Percentiles rank a stretch among this genome's conserved stretches.
These are phyloP conservation scores for Hanleya hanleyi DNA, from an alignment of 2,888 invertebrate species.

Conservation along the genomic window DNA sequence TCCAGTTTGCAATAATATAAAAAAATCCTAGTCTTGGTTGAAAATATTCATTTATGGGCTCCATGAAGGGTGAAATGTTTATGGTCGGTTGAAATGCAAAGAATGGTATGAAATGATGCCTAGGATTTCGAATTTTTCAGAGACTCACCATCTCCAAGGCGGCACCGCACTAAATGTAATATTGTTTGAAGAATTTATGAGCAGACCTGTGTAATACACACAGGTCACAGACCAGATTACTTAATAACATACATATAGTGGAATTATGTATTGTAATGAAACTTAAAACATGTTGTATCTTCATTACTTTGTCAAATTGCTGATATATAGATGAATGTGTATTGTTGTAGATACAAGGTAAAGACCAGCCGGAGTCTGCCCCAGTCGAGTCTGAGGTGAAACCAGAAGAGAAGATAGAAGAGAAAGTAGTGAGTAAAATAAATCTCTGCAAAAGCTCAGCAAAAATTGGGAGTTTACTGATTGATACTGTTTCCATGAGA, in stretches of 20 bases:
- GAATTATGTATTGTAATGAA: background rate
- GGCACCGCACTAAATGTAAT: background rate
- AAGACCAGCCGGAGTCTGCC: slow-evolving; percentile 42
- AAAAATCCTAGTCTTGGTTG: no score
- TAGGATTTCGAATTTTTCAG: background rate
- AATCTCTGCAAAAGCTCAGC: no score
- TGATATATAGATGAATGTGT: background rate
- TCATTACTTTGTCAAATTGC: background rate
- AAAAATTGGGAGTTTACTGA: no score
- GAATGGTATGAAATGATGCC: background rate
- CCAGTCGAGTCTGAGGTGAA: slow-evolving; percentile 43
- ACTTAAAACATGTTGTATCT: background rate
- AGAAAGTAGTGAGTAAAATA: slow-evolving; percentile 15
- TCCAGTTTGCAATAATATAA: no score
- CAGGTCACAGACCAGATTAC: no score
- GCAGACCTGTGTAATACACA: no score
- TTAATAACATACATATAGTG: no score
- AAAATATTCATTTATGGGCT: no score
- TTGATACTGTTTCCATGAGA: background rate
- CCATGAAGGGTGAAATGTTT: background rate
- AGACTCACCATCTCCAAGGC: background rate
- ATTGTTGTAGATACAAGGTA: slow-evolving; percentile 51
- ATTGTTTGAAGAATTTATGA: no score
- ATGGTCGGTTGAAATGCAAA: background rate
- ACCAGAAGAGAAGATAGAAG: slow-evolving; percentile 33